Evolutionary conservation across 2,888 invertebrate species (phyloP), one percentile per base, ranked within the genome.

Genomic region (Orchesellides sinensis): DNA sequence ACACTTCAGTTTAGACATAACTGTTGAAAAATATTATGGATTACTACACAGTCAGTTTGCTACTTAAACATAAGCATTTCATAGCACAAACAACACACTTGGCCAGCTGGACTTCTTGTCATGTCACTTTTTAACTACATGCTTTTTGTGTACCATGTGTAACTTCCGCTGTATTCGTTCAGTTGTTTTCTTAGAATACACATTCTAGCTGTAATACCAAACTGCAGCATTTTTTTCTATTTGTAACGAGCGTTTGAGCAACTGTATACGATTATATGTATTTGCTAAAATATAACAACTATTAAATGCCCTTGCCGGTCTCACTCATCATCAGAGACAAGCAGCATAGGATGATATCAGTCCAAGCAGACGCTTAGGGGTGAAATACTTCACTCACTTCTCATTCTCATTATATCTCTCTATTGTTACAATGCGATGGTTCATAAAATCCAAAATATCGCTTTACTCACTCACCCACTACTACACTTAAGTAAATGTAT

Each of bases 361-460:
- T 32, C 29, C 59, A 59, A 29, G 17, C 59, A 32, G 65, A 65
- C 63, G 65, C 65, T 74, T 35, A 19, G 65, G 47, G 65, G 23
- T 35, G 17, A 65, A 61, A 72, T 59, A 19, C 25, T 52, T 14
- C 19, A 35, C 69, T 78, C 69, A 61, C 49, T 59, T 61, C 27
- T 69, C 69, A 61, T 47, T 61, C 29, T 49, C 69, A 75, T 66
- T 54, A 40, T 32, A 19, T 75, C 25, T 54, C 45, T 56, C 35
- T 69, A 6, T 5, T 29, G 59, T 29, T 27, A 59, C 29, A 17
- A 59, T n/a, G 59, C 14, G 69, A 78, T 69, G 77, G 59, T 59
- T 61, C 77, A 78, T 78, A 69, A 78, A 78, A 69, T 69, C 69
- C 61, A 19, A 49, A 78, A 47, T 27, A 35, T 61, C 77, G 61